Percentiles rank a stretch among this genome's conserved stretches.
These are phyloP conservation scores for Choreutis nemorana DNA, from an alignment of 2,888 invertebrate genomes.

Conservation along the genomic window DNA sequence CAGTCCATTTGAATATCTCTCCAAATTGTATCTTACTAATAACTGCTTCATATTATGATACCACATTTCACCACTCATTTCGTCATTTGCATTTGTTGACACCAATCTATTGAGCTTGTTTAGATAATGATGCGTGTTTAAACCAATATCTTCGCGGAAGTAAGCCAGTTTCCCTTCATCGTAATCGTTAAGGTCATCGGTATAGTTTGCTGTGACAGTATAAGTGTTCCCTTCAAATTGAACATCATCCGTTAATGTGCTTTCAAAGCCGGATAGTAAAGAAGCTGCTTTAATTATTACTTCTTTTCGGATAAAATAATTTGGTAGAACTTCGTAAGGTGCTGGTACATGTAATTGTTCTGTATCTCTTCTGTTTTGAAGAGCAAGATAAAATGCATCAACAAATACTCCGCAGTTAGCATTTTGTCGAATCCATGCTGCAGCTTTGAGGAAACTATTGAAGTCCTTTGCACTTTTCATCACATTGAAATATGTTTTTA, in stretches of 20 bases:
- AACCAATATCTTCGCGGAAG: conserved; percentile 75
- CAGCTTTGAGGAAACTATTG: conserved; percentile 63
- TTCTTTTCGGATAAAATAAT: conserved; percentile 70
- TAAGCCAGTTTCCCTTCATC: conserved; percentile 70
- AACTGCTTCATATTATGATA: conserved; percentile 72
- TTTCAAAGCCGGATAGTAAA: conserved; percentile 27
- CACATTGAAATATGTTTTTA: conserved; percentile 46
- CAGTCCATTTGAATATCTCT: conserved; percentile 72
- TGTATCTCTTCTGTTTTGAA: conserved; percentile 66
- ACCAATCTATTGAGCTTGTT: too few species aligned
- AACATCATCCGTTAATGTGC: conserved; percentile 25
- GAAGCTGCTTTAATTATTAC: conserved; percentile 55
- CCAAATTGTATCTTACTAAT: conserved; percentile 74
- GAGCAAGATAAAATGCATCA: conserved; percentile 67
- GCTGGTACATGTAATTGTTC: conserved; percentile 68
- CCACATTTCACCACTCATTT: conserved; percentile 71
- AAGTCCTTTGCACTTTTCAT: conserved; percentile 66
- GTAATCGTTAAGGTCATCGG: conserved; percentile 37
- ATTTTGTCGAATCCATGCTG: conserved; percentile 66
- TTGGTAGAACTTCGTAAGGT: conserved; percentile 72
- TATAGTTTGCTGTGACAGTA: conserved; percentile 43
- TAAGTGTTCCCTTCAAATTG: conserved; percentile 40
- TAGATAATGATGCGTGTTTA: conserved; percentile 72
- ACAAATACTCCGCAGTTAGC: conserved; percentile 71
- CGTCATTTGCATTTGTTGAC: too few species aligned